Conservation (phyloP, 92 coral and sea anemone species). For the Palythoa grandiflora region DNA sequence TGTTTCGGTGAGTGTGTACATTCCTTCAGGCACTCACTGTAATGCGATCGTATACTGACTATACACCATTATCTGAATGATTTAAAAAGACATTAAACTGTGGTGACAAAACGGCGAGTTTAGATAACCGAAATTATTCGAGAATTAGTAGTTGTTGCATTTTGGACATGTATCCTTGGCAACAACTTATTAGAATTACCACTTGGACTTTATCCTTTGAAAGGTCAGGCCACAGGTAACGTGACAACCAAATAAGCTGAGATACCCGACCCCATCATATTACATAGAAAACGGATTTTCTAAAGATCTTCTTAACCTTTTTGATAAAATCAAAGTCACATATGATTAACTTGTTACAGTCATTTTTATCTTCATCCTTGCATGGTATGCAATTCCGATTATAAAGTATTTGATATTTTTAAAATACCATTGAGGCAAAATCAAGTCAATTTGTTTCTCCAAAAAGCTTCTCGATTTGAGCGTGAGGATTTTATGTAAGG, state of each 20-base stretch:
- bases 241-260: not conserved
- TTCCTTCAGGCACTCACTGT: not conserved
- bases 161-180: not conserved
- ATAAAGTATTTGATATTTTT: not conserved
- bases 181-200: not conserved
- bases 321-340: too few species aligned
- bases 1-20: not conserved
- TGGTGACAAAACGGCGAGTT: not conserved
- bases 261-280: not conserved
- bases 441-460: not conserved
- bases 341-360: too few species aligned
- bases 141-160: not conserved
- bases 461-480: not conserved
- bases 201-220: not conserved
- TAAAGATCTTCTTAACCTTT: not conserved
- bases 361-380: too few species aligned
- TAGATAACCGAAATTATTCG: not conserved
- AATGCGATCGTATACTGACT: not conserved
- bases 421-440: not conserved
- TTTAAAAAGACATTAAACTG: slow-evolving; percentile 8
- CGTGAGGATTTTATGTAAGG: too few species aligned
- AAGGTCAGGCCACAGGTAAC: not conserved
- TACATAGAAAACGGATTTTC: not conserved
- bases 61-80: not conserved
- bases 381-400: too few species aligned